Evolutionary conservation across 1,140 invertebrate species (phyloP), one percentile per base, ranked within the genome.

Genomic region (Oreohelix idahoensis): DNA sequence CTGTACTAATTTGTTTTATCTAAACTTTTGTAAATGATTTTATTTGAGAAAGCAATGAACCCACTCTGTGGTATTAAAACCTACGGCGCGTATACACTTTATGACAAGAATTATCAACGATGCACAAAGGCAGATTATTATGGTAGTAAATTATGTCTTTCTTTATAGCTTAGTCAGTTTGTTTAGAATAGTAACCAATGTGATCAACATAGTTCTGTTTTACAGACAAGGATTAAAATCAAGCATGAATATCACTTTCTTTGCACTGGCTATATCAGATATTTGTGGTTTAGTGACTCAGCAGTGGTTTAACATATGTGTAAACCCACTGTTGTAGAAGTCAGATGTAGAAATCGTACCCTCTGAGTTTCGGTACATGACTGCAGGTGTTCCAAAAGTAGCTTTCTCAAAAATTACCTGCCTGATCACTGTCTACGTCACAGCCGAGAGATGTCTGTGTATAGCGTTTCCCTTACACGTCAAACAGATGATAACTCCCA

Each of bases 371-470:
- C 32, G 10, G 35, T 36, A 66, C 17, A 10, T 69, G 32, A 39
- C 58, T 26, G 77, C 26, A 15, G 53, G 58, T 8, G 8, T 29
- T 0, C 58, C 58, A 20, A 1, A n/a, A 4, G 5, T 39, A 4
- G 8, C 1, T 35, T 79, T 79, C 35, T 11, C 38, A n/a, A 17
- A 36, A 5, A 79, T 53, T 23, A 66, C 77, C 2, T 1, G 53
- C 8, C 39, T 42, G 53, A 63, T 79, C 0, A 79, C 77, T 20
- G 32, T 53, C 1, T 79, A 10, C 35, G n/a, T 69, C 23, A 79
- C 53, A 8, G 20, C 35, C 15, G 77, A 79, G 29, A 36, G 77
- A 23, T 79, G 77, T 69, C 35, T 79, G 77, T 79, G 53, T 45
- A 53, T 79, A 15, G n/a, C 58, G 32, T 45, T 79, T 2, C 77